These are phyloP conservation scores for Lepus americanus DNA, from an alignment of 2,113 vertebrate genomes.

Conservation along the genomic window DNA sequence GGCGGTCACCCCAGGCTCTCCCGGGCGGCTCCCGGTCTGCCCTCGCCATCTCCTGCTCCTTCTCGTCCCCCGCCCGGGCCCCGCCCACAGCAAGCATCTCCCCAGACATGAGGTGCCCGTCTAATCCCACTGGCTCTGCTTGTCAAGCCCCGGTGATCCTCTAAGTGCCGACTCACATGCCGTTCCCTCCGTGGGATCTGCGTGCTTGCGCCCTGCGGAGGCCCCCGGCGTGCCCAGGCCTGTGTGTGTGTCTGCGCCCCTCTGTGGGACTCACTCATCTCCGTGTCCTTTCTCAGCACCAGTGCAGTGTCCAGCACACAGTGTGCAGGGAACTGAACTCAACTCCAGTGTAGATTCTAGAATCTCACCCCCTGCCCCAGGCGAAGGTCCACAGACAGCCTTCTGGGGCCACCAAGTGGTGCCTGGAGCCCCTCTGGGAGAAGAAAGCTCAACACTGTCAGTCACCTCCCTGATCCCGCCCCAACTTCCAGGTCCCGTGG, in stretches of 20 bases:
- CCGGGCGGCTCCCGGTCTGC: neutral
- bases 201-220: fast-evolving
- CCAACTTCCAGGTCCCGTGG: neutral
- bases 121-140: neutral
- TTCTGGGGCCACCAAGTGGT: neutral
- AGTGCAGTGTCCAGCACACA: too few relatives aligned
- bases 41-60: neutral
- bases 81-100: neutral
- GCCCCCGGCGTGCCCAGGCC: neutral
- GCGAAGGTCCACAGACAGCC: neutral
- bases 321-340: neutral
- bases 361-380: fast-evolving
- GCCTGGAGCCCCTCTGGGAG: neutral
- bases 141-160: neutral
- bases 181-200: neutral
- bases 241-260: fast-evolving
- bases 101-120: neutral
- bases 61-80: neutral
- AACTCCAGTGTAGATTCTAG: neutral
- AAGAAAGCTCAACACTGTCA: too few relatives aligned
- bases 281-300: neutral
- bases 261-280: neutral
- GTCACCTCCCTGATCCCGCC: fast-evolving
- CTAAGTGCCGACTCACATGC: neutral
- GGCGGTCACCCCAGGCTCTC: too few relatives aligned